A percentile compares a stretch with the other conserved stretches of the same genome.
Evolutionary conservation across 2,797 vertebrate species (phyloP).

Genomic region (Odontamblyopus rebecca): DNA sequence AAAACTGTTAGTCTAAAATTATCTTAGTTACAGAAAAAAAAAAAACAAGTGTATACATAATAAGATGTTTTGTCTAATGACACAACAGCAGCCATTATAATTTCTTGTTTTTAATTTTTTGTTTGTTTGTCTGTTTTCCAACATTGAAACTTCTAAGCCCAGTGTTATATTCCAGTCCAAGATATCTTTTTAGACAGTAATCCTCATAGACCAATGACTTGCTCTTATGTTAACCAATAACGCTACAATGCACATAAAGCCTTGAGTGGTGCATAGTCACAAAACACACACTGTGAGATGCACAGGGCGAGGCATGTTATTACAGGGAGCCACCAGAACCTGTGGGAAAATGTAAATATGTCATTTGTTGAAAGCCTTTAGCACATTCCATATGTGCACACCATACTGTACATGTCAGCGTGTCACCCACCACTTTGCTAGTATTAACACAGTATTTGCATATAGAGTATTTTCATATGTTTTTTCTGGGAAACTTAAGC

Average conservation of each 20-base stretch:
- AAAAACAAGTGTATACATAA: too few relatives aligned
- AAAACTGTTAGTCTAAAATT: too few relatives aligned
- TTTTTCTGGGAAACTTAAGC: not conserved
- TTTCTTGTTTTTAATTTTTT: too few relatives aligned
- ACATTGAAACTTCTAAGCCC: too few relatives aligned
- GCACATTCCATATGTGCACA: conserved; percentile 9
- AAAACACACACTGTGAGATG: not conserved
- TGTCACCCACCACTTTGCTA: not conserved
- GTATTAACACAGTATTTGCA: conserved; percentile 14
- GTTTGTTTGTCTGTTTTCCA: too few relatives aligned
- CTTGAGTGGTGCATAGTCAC: not conserved
- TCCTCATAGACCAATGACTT: not conserved
- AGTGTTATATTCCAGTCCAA: not conserved
- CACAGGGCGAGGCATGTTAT: not conserved
- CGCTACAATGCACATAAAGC: not conserved
- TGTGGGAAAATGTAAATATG: not conserved
- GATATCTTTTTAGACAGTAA: not conserved
- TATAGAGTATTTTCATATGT: conserved; percentile 10
- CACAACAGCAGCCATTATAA: too few relatives aligned
- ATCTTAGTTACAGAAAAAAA: too few relatives aligned
- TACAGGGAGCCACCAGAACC: not conserved
- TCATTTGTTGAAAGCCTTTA: conserved; percentile 6
- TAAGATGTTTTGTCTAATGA: too few relatives aligned
- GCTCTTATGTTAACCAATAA: not conserved
- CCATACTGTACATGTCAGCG: not conserved